A percentile compares a stretch with the other conserved stretches of the same genome.
Evolutionary conservation across 2,113 vertebrate genomes (phyloP).

Genomic region (Hippocampus barbouri): DNA sequence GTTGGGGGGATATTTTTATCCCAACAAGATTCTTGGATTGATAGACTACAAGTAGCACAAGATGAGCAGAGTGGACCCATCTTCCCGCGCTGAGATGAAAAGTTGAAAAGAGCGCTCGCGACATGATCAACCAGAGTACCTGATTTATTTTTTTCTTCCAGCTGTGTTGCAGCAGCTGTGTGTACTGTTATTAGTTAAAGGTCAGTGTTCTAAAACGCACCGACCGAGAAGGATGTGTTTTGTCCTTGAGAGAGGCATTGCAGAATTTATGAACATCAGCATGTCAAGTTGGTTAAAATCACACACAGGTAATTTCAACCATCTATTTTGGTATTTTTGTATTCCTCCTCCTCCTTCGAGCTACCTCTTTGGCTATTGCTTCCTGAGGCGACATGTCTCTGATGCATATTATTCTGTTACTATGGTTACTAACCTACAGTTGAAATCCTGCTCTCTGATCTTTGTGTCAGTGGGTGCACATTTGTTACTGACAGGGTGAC

Average conservation of each 20-base stretch:
- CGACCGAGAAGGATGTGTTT: conserved; percentile 48
- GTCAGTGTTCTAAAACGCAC: conserved; percentile 47
- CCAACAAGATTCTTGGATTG: neutral
- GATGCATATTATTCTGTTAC: conserved; percentile 58
- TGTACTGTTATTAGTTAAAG: conserved; percentile 16
- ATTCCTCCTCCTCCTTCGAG: conserved; percentile 14
- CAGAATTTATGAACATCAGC: conserved; percentile 21
- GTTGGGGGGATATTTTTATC: neutral
- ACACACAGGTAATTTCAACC: neutral
- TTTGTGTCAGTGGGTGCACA: conserved; percentile 31
- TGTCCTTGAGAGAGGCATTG: conserved; percentile 39
- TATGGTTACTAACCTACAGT: conserved; percentile 66
- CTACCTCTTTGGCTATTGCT: conserved; percentile 47
- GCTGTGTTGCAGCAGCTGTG: conserved; percentile 11
- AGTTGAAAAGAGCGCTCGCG: conserved; percentile 12
- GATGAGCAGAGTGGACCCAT: neutral
- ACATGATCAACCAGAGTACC: conserved; percentile 27
- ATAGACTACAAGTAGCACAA: neutral
- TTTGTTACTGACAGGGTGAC: conserved; percentile 4
- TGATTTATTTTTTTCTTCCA: conserved; percentile 19
- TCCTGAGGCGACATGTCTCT: conserved; percentile 62
- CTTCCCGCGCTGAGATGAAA: conserved; percentile 13
- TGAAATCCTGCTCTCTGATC: conserved; percentile 53
- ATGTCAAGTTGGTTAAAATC: neutral
- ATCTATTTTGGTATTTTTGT: neutral